A percentile compares a stretch with the other conserved stretches of the same genome.
Conservation (phyloP, 1,140 invertebrate genomes). For the Amphibalanus amphitrite region DNA sequence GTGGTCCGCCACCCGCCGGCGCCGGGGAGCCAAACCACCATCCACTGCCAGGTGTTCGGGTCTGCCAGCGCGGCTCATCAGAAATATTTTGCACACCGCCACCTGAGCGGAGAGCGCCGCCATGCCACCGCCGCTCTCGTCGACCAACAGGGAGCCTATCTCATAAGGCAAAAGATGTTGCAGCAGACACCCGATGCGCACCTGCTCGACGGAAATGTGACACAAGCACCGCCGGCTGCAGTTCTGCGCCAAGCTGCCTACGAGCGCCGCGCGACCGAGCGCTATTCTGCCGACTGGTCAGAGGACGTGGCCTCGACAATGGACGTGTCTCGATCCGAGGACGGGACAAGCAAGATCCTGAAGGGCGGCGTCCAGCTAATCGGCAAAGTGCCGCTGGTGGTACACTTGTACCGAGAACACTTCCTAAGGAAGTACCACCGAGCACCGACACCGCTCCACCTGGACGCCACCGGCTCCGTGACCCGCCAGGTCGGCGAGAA, state of each 20-base stretch:
- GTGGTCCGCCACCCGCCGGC: too few relatives aligned
- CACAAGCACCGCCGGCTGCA: too few relatives aligned
- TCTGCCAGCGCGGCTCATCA: too few relatives aligned
- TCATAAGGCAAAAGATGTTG: too few relatives aligned
- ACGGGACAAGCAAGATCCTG: neutral
- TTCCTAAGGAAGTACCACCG: neutral
- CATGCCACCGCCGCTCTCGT: too few relatives aligned
- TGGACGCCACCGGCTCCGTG: neutral
- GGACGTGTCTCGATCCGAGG: neutral
- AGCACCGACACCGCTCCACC: neutral
- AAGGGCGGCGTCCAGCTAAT: neutral
- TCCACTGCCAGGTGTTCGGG: too few relatives aligned
- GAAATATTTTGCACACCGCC: too few relatives aligned
- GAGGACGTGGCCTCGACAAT: neutral
- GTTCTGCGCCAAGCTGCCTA: neutral
- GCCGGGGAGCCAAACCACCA: too few relatives aligned
- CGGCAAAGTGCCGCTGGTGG: neutral
- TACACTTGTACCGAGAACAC: neutral
- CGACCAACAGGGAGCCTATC: too few relatives aligned
- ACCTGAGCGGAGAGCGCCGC: too few relatives aligned
- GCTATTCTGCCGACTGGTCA: neutral
- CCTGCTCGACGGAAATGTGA: too few relatives aligned
- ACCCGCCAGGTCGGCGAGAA: neutral
- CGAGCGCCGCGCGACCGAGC: neutral
- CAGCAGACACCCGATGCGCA: too few relatives aligned